Evolutionary conservation across 2,113 vertebrate species (phyloP).

Genomic region (Geococcyx californianus): DNA sequence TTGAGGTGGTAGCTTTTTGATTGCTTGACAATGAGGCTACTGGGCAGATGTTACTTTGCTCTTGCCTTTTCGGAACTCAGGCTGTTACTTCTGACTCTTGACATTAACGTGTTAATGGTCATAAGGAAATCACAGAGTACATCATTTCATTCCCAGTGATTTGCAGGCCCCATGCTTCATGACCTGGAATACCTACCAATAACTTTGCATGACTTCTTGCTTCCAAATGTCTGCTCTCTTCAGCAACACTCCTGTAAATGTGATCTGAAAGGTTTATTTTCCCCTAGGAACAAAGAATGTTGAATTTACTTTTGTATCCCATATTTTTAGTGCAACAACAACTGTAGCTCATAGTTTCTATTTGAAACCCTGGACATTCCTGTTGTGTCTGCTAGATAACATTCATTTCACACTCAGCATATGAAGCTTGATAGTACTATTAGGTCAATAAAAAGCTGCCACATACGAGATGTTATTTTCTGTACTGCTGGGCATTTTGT

Average conservation of each 20-base stretch:
- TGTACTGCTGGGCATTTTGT: background rate
- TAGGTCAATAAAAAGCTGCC: constrained; percentile 26
- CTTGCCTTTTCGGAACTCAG: background rate
- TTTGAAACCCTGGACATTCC: constrained; percentile 38
- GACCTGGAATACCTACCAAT: constrained; percentile 39
- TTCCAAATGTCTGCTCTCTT: background rate
- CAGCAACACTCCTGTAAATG: constrained; percentile 27
- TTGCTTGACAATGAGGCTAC: background rate
- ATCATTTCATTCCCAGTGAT: constrained; percentile 5
- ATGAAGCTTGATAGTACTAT: constrained; percentile 45
- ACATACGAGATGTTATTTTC: constrained; percentile 5
- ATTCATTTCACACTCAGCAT: constrained; percentile 37
- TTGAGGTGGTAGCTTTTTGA: background rate
- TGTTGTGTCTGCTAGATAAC: background rate
- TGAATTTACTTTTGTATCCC: background rate
- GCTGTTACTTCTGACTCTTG: background rate
- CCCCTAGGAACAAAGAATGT: constrained; percentile 35
- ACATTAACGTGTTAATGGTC: background rate
- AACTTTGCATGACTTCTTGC: constrained; percentile 26
- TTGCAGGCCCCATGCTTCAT: background rate
- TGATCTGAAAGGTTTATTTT: constrained; percentile 47
- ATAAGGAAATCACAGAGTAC: background rate
- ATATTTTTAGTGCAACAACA: constrained; percentile 26
- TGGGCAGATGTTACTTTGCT: background rate
- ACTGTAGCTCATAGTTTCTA: constrained; percentile 18